Evolutionary conservation across 35 echinoderm and acorn worm genomes (phyloP), one percentile per base, ranked within the genome.

Genomic region (Antedon bifida): DNA sequence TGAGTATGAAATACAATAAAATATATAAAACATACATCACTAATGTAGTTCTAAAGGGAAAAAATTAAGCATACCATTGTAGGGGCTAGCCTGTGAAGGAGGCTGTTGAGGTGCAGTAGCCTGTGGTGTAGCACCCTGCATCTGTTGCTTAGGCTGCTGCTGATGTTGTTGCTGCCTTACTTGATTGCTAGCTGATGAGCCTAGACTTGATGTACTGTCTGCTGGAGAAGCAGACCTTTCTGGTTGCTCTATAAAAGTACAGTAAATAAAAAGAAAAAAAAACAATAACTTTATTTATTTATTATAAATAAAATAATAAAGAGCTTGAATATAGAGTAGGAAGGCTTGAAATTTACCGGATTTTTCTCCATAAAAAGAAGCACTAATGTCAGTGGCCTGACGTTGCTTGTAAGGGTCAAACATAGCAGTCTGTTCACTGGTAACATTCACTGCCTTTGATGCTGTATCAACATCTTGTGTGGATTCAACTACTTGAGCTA

Each of bases 401-500:
- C 44, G 86, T 45, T 92, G 85, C 74, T 92, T 97, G 77, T 92
- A 92, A 9, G 94, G 94, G 80, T 97, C 94, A 77, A 97, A 97
- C 85, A 92, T 89, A 30, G 87, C 94, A 0, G 86, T 89, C 35
- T 87, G 73, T 23, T 79, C 80, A 29, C 75, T 85, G 39, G 31
- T 74, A 19, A 81, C 79, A 36, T 30, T 56, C 29, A 75, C 35
- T 38, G 83, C 78, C 8, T 81, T 82, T 39, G 36, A 74, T 29
- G 31, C 31, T 34, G 78, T 33, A 1, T 93, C 83, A 28, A 81
- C 23, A 30, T 16, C 36, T 28, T 73, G 35, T 21, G 74, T 87
- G 86, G 74, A 46, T 42, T 30, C 17, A 46, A 79, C 23, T 17
- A 90, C 31, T 2, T 11, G 51, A 64, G 7, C 51, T 64, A 64